Conservation (phyloP, 2,797 vertebrate species). For the Momotus momota region DNA sequence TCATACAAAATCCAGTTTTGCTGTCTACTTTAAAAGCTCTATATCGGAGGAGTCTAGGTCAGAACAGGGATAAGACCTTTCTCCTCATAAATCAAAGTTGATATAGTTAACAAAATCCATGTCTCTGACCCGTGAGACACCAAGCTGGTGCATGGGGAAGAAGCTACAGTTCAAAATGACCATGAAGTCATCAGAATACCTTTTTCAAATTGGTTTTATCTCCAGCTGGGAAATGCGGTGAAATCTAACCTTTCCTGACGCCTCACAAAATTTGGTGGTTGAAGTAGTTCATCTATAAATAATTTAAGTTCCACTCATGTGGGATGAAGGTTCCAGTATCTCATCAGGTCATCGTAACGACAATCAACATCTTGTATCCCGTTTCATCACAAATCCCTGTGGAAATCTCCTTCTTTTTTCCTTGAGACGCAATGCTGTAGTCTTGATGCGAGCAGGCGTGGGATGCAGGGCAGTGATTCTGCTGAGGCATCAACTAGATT, state of each 20-base stretch:
- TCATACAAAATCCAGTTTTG: not conserved
- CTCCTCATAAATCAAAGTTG: not conserved
- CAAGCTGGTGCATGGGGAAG: not conserved
- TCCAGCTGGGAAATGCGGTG: not conserved
- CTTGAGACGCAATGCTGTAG: not conserved
- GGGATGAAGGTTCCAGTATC: not conserved
- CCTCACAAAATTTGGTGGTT: not conserved
- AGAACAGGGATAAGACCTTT: not conserved
- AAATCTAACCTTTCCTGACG: not conserved
- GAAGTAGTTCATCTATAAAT: not conserved
- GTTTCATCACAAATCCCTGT: not conserved
- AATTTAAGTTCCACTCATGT: not conserved
- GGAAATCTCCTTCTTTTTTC: not conserved
- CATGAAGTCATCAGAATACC: not conserved
- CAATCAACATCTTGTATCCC: not conserved
- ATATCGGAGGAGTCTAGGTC: not conserved
- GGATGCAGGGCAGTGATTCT: conserved; percentile 3
- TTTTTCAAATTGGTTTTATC: not conserved
- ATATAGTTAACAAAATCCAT: not conserved
- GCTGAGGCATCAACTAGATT: conserved; percentile 30
- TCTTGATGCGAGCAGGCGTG: not conserved
- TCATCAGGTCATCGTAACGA: not conserved
- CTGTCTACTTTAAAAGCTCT: not conserved
- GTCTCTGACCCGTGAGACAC: not conserved
- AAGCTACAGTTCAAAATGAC: not conserved